Evolutionary conservation across 2,888 invertebrate genomes (phyloP).

Genomic region (Sisyra terminalis): DNA sequence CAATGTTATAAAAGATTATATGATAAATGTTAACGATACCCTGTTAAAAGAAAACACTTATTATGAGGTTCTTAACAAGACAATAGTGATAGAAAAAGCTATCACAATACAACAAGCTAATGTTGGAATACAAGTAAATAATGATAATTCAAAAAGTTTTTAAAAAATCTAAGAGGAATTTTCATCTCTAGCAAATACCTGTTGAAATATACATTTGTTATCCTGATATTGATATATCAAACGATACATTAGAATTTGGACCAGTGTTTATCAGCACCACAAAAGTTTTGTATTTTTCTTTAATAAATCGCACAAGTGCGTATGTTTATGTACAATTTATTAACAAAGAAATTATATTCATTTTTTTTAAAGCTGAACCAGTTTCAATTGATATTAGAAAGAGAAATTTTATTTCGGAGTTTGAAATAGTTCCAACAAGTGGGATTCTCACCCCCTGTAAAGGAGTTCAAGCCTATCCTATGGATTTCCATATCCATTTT

Average conservation of each 20-base stretch:
- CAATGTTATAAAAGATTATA: no score
- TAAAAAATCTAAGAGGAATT: neutral
- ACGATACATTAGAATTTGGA: constrained; percentile 16
- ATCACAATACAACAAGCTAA: neutral
- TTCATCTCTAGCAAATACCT: constrained; percentile 14
- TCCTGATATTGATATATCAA: constrained; percentile 15
- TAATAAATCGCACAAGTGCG: constrained; percentile 15
- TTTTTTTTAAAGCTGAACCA: no score
- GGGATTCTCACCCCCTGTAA: neutral
- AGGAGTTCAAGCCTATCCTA: neutral
- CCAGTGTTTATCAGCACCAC: constrained; percentile 15
- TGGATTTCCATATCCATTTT: neutral
- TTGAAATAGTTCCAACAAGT: constrained; percentile 3
- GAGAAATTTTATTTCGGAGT: constrained; percentile 2
- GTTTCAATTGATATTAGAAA: neutral
- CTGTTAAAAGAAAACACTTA: neutral
- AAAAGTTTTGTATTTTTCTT: constrained; percentile 14
- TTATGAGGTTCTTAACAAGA: neutral
- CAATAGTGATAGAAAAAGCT: neutral
- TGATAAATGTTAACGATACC: no score
- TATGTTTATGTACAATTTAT: neutral
- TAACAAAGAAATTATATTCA: no score
- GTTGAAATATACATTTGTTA: constrained; percentile 16
- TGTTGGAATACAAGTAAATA: neutral
- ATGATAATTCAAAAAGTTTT: neutral